phyloP scores from a whole-genome alignment of 2,113 vertebrate genomes.

The Eretmodus cyanostictus region DNA sequence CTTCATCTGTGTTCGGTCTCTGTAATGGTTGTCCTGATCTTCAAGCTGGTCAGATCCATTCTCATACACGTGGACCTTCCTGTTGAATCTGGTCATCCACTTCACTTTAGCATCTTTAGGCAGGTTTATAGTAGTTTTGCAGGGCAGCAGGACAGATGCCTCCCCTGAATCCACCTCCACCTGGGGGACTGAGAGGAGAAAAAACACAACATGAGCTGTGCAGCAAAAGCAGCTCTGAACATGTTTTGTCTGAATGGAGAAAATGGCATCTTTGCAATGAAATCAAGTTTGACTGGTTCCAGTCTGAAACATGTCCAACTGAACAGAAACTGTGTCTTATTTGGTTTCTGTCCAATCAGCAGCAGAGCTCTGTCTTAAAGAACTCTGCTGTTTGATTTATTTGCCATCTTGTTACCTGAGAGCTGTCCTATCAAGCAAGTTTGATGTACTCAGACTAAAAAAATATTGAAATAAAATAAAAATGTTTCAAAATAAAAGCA shows the following conservation, averaged over 20 bases:
- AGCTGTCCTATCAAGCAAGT: neutral
- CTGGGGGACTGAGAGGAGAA: neutral
- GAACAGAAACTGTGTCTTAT: neutral
- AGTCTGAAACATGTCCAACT: rapidly evolving
- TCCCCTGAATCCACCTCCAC: neutral
- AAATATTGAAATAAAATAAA: neutral
- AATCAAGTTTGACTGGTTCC: neutral
- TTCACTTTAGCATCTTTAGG: neutral
- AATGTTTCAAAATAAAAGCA: rapidly evolving
- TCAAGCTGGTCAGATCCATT: rapidly evolving
- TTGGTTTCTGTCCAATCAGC: neutral
- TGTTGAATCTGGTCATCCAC: neutral
- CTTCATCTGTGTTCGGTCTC: neutral
- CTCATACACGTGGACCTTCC: neutral
- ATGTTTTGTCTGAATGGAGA: no score
- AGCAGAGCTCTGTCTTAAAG: neutral
- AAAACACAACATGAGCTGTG: neutral
- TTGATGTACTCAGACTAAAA: neutral
- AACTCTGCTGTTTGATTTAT: neutral
- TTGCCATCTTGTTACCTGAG: neutral
- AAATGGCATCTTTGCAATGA: neutral
- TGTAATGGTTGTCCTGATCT: neutral
- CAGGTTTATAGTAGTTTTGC: neutral
- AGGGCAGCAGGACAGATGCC: neutral
- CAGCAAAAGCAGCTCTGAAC: neutral